These are phyloP conservation scores for Oreochromis spilurus DNA, from an alignment of 2,113 vertebrate genomes.

Conservation along the genomic window DNA sequence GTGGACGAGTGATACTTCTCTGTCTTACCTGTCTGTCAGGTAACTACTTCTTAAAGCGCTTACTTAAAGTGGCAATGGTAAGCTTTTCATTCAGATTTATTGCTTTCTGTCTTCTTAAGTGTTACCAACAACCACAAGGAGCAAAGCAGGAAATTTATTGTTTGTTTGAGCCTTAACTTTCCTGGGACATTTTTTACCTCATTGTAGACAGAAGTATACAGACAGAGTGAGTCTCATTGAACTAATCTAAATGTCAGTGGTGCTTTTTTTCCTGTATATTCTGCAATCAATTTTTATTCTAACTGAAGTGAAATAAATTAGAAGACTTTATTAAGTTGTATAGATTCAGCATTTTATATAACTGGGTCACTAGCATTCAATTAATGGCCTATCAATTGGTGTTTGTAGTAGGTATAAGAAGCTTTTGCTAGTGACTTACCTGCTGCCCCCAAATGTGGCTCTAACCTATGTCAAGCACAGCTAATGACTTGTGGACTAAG, in stretches of 20 bases:
- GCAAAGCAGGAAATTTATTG: not conserved
- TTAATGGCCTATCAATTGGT: not conserved
- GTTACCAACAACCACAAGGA: not conserved
- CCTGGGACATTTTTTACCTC: not conserved
- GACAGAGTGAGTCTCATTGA: not conserved
- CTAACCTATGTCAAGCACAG: not conserved
- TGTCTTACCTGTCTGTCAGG: not conserved
- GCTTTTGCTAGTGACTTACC: rapidly evolving
- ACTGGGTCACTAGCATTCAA: not conserved
- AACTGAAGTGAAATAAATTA: not conserved
- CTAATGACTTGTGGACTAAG: not conserved
- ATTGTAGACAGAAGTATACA: not conserved
- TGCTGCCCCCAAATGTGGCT: not conserved
- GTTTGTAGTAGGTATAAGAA: not conserved
- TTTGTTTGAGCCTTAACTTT: not conserved
- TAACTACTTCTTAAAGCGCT: not conserved
- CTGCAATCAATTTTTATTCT: not conserved
- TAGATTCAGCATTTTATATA: not conserved
- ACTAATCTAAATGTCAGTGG: not conserved
- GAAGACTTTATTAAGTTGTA: not conserved
- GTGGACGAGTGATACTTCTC: not conserved
- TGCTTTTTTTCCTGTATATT: not conserved
- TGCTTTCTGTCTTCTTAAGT: not conserved
- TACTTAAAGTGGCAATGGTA: not conserved
- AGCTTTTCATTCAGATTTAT: not conserved